Percentiles rank a stretch among this genome's conserved stretches.
Conservation (phyloP, 2,888 invertebrate genomes). For the Cheilosia variabilis region DNA sequence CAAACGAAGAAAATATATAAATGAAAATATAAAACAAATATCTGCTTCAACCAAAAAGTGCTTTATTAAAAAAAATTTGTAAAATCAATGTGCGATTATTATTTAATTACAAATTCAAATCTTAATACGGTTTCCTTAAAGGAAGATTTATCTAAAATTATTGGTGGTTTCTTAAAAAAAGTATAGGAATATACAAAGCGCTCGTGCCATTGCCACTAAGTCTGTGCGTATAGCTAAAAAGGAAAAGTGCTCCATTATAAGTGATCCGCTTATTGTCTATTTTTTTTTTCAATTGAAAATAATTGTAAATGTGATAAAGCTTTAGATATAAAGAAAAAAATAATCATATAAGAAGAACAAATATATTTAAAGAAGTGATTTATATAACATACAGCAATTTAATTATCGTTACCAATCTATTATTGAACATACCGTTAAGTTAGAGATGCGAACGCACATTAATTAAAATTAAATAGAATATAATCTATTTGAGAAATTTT, state of each 20-base stretch:
- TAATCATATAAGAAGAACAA: conserved; percentile 10
- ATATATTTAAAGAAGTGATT: conserved; percentile 49
- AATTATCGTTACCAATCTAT: conserved; percentile 21
- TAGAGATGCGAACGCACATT: conserved; percentile 56
- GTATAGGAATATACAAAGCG: conserved; percentile 40
- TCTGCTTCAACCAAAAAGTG: conserved; percentile 73
- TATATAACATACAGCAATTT: conserved; percentile 49
- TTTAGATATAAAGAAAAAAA: conserved; percentile 35
- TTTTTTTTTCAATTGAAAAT: conserved; percentile 29
- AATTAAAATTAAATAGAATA: conserved; percentile 42
- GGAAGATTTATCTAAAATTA: conserved; percentile 20
- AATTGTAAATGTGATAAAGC: conserved; percentile 66
- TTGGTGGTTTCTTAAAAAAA: conserved; percentile 6
- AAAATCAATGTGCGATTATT: conserved; percentile 54
- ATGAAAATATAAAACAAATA: conserved; percentile 20
- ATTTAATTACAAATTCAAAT: conserved; percentile 49
- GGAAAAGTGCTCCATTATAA: conserved; percentile 44
- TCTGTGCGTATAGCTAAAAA: conserved; percentile 42
- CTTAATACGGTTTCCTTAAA: conserved; percentile 49
- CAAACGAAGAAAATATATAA: conserved; percentile 52
- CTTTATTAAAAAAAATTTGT: conserved; percentile 52
- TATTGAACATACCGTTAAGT: conserved; percentile 24
- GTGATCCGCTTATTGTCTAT: conserved; percentile 46
- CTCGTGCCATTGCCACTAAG: conserved; percentile 68
- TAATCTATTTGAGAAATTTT: neutral